Base-by-base conservation (phyloP, 35 echinoderm and acorn worm species). In the Hemicentrotus pulcherrimus region DNA sequence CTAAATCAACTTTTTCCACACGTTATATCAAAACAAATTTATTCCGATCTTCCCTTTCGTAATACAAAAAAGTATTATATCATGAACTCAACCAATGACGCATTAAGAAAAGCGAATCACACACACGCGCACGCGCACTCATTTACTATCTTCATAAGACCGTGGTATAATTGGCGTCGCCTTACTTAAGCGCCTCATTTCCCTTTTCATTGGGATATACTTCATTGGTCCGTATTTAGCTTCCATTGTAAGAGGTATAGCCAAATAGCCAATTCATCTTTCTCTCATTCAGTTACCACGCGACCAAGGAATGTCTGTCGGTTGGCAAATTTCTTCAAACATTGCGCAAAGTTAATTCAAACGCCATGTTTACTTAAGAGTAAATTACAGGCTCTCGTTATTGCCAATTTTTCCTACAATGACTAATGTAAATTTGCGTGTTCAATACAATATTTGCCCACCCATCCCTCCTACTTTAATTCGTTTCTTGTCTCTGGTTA, bases 351-450 rank as follows among this genome's bases (percentile, higher is more conserved):
- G 65, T 78, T 22, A 90, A 90, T 90, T 16, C 32, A 90, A 47
- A 47, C 88, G 88, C 32, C 88, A 46, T 90, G 88, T 90, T 90
- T 32, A 30, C 88, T 90, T 24, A 90, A 41, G 86, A 9, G 31
- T 90, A 90, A 90, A 90, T 90, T 90, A 90, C 30, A 2, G 32
- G 32, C 88, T 90, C 88, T 16, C n/a, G 88, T 90, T 90, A 90
- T 45, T 90, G 88, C 88, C 46, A 90, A 90, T 90, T 90, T 90
- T 90, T 90, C 18, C 88, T 18, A 16, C 88, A 47, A 90, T 90
- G 46, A 90, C 3, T 90, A 18, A 90, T 90, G 88, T 90, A 30
- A 90, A 90, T 90, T 45, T 90, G 88, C 65, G 65, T 28, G 22
- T 78, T 78, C 19, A 78, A 78, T 78, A 78, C 65, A 78, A 78